These are phyloP conservation scores for Bibio marci DNA, from an alignment of 2,888 invertebrate species.

Conservation along the genomic window DNA sequence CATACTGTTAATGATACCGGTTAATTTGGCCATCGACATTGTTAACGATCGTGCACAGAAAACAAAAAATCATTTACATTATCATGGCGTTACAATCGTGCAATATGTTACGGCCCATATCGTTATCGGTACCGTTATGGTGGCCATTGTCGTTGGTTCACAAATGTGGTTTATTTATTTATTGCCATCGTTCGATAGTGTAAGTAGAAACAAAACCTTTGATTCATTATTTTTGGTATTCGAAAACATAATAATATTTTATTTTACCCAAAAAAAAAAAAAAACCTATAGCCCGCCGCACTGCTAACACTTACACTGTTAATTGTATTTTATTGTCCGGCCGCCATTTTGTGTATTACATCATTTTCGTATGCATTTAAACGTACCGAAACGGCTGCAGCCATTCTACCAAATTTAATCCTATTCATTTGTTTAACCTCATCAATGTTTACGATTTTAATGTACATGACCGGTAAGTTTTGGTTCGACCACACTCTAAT, in stretches of 20 bases:
- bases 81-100: conserved; percentile 59
- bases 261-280: no score
- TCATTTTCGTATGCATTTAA: conserved; percentile 65
- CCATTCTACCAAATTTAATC: conserved; percentile 58
- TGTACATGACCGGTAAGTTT: conserved; percentile 53
- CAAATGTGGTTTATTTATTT: no score
- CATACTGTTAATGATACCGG: conserved; percentile 61
- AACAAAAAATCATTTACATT: conserved; percentile 64
- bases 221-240: no score
- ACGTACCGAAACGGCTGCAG: conserved; percentile 66
- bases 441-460: conserved; percentile 49
- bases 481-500: conserved; percentile 7
- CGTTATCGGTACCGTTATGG: no score
- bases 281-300: conserved; percentile 41
- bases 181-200: no score
- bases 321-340: conserved; percentile 52
- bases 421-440: conserved; percentile 60
- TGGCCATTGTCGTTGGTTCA: no score
- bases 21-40: conserved; percentile 60
- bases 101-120: conserved; percentile 63
- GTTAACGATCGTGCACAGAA: conserved; percentile 74
- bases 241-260: no score
- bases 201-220: no score
- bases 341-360: conserved; percentile 58
- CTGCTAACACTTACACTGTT: conserved; percentile 47